Evolutionary conservation across 2,797 vertebrate species (phyloP).

Genomic region (Chelidonichthys spinosus): DNA sequence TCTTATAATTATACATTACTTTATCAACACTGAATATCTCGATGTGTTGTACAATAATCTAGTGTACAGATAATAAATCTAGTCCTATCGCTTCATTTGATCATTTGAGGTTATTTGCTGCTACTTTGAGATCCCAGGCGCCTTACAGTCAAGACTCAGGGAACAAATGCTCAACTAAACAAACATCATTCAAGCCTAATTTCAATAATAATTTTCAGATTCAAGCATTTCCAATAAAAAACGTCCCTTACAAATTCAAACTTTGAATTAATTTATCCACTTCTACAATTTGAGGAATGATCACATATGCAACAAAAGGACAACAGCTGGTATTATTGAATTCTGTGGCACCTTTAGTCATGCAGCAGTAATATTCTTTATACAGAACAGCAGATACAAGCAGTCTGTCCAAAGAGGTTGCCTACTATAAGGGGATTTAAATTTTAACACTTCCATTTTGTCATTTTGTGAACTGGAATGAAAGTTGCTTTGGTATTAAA

Average conservation of each 20-base stretch:
- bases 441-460: slow-evolving; percentile 49
- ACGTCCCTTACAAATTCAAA: background rate
- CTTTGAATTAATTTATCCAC: background rate
- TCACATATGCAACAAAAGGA: background rate
- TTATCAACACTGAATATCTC: background rate
- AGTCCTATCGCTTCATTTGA: background rate
- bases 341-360: background rate
- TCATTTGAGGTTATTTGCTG: background rate
- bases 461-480: slow-evolving; percentile 41
- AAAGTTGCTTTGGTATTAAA: slow-evolving; percentile 29
- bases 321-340: background rate
- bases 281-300: background rate
- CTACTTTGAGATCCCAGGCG: background rate
- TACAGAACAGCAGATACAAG: slow-evolving; percentile 5
- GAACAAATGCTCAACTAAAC: background rate
- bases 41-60: no score
- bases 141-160: slow-evolving; percentile 3
- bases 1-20: no score
- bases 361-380: slow-evolving; percentile 6
- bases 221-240: background rate
- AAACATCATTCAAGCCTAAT: background rate
- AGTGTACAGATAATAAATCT: background rate
- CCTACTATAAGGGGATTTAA: slow-evolving; percentile 40
- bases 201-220: background rate
- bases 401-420: background rate